Conservation (phyloP, 2,888 invertebrate species). For the Malachius bipustulatus region DNA sequence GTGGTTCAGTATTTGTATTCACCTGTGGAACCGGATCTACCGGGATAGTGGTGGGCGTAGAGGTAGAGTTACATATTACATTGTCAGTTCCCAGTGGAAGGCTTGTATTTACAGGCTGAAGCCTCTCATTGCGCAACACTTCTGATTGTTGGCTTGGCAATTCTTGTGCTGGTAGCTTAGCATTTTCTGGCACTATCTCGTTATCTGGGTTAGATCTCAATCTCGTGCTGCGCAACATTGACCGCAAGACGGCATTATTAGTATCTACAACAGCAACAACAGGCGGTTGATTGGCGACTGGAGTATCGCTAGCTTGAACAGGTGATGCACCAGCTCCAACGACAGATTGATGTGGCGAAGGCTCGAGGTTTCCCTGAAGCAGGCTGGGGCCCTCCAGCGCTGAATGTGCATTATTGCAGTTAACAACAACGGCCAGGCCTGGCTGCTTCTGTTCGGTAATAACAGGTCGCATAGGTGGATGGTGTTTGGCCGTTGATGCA, state of each 20-base stretch:
- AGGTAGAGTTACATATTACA: too few species aligned
- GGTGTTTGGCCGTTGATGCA: constrained; percentile 25
- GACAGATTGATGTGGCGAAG: too few species aligned
- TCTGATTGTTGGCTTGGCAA: background rate
- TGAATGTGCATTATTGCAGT: constrained; percentile 24
- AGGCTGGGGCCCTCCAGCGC: too few species aligned
- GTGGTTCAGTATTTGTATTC: constrained; percentile 1
- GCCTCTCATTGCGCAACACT: background rate
- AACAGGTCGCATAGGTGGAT: too few species aligned
- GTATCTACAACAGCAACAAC: constrained; percentile 35
- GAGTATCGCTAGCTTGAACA: constrained; percentile 51
- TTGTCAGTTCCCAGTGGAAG: too few species aligned
- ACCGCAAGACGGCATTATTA: constrained; percentile 4
- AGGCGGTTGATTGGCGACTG: constrained; percentile 31
- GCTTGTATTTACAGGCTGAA: background rate
- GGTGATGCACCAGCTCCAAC: constrained; percentile 48
- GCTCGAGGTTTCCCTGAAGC: too few species aligned
- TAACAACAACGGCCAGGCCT: constrained; percentile 16
- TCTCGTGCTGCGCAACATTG: constrained; percentile 5
- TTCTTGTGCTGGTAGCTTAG: too few species aligned
- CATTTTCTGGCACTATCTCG: too few species aligned
- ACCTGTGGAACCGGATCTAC: background rate
- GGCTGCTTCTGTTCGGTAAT: constrained; percentile 29
- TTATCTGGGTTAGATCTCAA: constrained; percentile 10
- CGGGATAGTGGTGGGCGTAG: too few species aligned